A percentile compares a stretch with the other conserved stretches of the same genome.
Evolutionary conservation across 2,113 vertebrate genomes (phyloP).

Genomic region (Poeciliopsis turrubarensis): DNA sequence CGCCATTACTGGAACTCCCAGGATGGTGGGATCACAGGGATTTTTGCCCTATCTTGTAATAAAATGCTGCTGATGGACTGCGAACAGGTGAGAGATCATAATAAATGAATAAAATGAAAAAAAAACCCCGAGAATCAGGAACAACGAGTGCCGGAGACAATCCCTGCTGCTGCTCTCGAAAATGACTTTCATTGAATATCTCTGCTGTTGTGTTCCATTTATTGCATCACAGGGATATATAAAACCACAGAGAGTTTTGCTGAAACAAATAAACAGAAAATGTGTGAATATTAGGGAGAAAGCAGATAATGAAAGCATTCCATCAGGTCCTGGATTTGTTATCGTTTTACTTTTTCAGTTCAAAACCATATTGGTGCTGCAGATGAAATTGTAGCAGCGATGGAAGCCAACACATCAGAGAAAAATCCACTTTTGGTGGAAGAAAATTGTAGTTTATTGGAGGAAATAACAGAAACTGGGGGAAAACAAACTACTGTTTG

Average conservation of each 20-base stretch:
- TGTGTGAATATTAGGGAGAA: constrained; percentile 22
- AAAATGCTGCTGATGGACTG: constrained; percentile 40
- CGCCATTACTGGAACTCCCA: constrained; percentile 21
- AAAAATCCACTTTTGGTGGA: constrained; percentile 21
- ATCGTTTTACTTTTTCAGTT: background rate
- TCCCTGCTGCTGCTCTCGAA: constrained; percentile 20
- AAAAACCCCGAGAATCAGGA: background rate
- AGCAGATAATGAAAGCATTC: constrained; percentile 34
- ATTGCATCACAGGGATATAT: constrained; percentile 13
- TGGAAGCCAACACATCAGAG: constrained; percentile 4
- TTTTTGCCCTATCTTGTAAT: constrained; percentile 25
- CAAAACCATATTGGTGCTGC: background rate
- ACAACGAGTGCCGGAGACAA: constrained; percentile 10
- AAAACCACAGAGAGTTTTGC: constrained; percentile 9
- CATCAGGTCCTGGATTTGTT: constrained; percentile 15
- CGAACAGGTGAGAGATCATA: constrained; percentile 16
- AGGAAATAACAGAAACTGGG: constrained; percentile 47
- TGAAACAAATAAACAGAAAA: constrained; percentile 10
- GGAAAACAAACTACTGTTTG: constrained; percentile 35
- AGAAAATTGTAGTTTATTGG: constrained; percentile 15
- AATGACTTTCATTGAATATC: constrained; percentile 42
- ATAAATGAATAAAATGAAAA: background rate
- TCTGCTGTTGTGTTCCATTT: constrained; percentile 27
- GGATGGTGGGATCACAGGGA: constrained; percentile 7
- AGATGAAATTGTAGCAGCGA: constrained; percentile 4